These are phyloP conservation scores for Acanthacorydalis orientalis DNA, from an alignment of 2,888 invertebrate species.

Conservation along the genomic window DNA sequence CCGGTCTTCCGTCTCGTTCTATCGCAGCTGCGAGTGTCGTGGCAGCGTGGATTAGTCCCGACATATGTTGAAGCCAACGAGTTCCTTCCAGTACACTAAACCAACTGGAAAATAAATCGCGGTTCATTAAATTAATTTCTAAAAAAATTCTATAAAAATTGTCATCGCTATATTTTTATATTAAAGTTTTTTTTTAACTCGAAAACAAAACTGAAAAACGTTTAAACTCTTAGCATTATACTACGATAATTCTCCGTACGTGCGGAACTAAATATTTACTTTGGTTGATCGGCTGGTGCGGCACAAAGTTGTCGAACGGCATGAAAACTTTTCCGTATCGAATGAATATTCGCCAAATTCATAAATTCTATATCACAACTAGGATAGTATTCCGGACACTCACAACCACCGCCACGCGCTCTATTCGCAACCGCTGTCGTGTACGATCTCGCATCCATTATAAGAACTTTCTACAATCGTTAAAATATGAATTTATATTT, in stretches of 20 bases:
- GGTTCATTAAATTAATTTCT: slow-evolving; percentile 1
- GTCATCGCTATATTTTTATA: slow-evolving; percentile 11
- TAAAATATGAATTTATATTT: background rate
- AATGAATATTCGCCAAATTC: slow-evolving; percentile 94
- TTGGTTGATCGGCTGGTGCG: slow-evolving; percentile 62
- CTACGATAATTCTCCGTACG: background rate
- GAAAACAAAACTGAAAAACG: too few relatives aligned
- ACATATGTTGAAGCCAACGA: slow-evolving; percentile 82
- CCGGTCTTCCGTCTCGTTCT: slow-evolving; percentile 68
- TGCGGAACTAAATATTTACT: slow-evolving; percentile 32
- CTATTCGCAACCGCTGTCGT: slow-evolving; percentile 92
- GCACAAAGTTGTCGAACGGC: slow-evolving; percentile 64
- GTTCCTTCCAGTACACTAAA: slow-evolving; percentile 74
- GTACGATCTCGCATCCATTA: slow-evolving; percentile 91
- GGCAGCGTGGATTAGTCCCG: slow-evolving; percentile 67
- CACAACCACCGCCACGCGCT: slow-evolving; percentile 92
- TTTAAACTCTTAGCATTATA: too few relatives aligned
- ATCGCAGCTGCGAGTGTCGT: slow-evolving; percentile 65
- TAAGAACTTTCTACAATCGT: slow-evolving; percentile 52
- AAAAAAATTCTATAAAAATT: slow-evolving; percentile 1
- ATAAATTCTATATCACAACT: slow-evolving; percentile 93
- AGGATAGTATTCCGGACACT: slow-evolving; percentile 90
- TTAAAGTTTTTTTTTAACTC: too few relatives aligned
- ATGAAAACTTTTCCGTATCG: slow-evolving; percentile 83
- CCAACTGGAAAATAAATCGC: slow-evolving; percentile 47